Base-by-base conservation (phyloP, 2,888 invertebrate genomes). In the Serripes groenlandicus region DNA sequence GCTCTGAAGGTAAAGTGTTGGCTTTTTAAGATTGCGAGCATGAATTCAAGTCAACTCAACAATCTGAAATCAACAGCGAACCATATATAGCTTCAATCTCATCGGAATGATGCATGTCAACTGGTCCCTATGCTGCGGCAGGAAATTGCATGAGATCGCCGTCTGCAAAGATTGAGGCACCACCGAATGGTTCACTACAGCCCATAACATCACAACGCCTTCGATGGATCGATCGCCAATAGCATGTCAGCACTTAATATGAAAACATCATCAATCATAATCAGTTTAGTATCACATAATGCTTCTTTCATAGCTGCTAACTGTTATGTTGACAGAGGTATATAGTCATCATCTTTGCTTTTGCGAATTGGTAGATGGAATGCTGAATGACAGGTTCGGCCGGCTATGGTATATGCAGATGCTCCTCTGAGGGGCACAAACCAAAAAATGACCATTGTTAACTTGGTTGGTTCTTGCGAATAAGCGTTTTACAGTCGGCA, bases 341-440 rank as follows among this genome's bases (percentile, higher is more conserved):
- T 58, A 60, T 85, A 85, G 35, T 85, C 85, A 77, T 77, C 80
- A 75, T 64, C 30, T 68, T 34, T 73, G 35, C 32, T 60, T 21
- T 18, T n/a, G 7, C 28, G 56, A 0, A 82, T 30, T 42, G 75
- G 82, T 15, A 82, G 28, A 21, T 71, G 78, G 58, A 85, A 85
- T 15, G 64, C 52, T 32, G 79, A 79, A n/a, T n/a, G 42, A 15
- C 42, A 42, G 7, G 42, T 42, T 7, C 15, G 42, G n/a, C 56
- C 56, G n/a, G 56, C 7, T n/a, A 56, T 7, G 56, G 7, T 64
- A 54, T 82, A 85, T 4, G 88, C 86, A 26, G 88, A 86, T 58
- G 78, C 78, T 68, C 88, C 88, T 75, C 86, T 88, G 42, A n/a
- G 83, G 82, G 32, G 88, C 88, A 86, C 79, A n/a, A n/a, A n/a